Percentiles rank a stretch among this genome's conserved stretches.
Conservation (phyloP, 2,113 vertebrate genomes). For the Spermophilus dauricus region DNA sequence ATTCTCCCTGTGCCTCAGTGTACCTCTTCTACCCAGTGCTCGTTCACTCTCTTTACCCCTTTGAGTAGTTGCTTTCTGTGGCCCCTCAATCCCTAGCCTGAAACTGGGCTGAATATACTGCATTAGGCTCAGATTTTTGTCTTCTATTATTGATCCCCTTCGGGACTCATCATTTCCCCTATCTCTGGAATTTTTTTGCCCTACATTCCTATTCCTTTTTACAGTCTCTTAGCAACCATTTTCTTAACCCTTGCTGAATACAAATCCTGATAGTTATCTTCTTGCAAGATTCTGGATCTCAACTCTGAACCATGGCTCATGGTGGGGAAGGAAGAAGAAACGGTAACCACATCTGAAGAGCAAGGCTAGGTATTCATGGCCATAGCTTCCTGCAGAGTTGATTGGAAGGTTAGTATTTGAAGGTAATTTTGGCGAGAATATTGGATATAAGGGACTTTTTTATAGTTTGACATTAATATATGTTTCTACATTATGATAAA, state of each 20-base stretch:
- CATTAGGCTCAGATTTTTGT: slow-evolving; percentile 13
- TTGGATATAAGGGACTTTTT: not conserved
- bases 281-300: not conserved
- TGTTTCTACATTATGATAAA: slow-evolving; percentile 16
- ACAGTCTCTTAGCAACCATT: slow-evolving; percentile 19
- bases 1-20: not conserved
- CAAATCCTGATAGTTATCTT: not conserved
- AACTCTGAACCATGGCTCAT: not conserved
- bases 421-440: not conserved
- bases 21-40: not conserved
- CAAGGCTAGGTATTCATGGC: not conserved
- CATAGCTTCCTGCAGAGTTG: slow-evolving; percentile 4
- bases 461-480: slow-evolving; percentile 8
- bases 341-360: not conserved
- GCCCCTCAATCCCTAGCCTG: not conserved
- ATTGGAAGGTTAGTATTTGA: slow-evolving; percentile 3
- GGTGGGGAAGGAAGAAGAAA: not conserved
- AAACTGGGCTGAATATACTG: not conserved
- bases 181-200: not conserved
- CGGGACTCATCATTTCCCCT: not conserved
- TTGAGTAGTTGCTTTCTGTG: not conserved
- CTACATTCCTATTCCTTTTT: not conserved
- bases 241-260: slow-evolving; percentile 29
- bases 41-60: not conserved
- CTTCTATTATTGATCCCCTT: not conserved